A percentile compares a stretch with the other conserved stretches of the same genome.
These are phyloP conservation scores for Chromobotia macracanthus DNA, from an alignment of 2,797 vertebrate genomes.

Conservation along the genomic window DNA sequence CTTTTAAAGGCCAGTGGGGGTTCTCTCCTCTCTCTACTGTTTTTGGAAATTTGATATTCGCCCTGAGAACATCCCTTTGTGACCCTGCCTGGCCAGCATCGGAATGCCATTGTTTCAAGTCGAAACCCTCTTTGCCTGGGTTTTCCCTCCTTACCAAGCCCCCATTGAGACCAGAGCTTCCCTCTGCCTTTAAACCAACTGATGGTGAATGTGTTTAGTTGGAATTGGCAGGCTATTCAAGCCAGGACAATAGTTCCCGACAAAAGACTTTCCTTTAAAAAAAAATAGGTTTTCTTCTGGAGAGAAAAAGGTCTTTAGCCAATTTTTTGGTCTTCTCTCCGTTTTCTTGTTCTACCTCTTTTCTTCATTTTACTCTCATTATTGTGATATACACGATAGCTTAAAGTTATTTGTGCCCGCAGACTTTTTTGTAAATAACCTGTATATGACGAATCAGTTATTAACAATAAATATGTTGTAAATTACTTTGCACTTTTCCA, in stretches of 20 bases:
- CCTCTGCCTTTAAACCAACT: conserved; percentile 62
- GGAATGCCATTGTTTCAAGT: conserved; percentile 64
- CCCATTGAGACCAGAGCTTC: conserved; percentile 60
- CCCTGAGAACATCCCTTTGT: conserved; percentile 59
- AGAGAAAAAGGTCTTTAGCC: conserved; percentile 54
- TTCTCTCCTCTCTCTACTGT: conserved; percentile 58
- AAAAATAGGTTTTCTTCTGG: conserved; percentile 58
- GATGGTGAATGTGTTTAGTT: conserved; percentile 62
- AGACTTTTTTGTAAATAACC: conserved; percentile 61
- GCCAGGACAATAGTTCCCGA: conserved; percentile 57
- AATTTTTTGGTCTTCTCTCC: conserved; percentile 57
- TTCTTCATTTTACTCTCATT: conserved; percentile 45
- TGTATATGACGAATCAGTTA: conserved; percentile 58
- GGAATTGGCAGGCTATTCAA: conserved; percentile 62
- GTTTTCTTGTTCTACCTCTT: conserved; percentile 61
- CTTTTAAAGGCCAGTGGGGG: conserved; percentile 61
- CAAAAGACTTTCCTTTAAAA: conserved; percentile 63
- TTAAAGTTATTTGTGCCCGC: conserved; percentile 54
- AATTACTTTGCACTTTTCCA: conserved; percentile 50
- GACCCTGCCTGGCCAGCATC: conserved; percentile 56
- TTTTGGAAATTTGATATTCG: conserved; percentile 62
- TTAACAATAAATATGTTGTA: conserved; percentile 61
- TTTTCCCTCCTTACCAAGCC: conserved; percentile 59
- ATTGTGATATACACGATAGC: conserved; percentile 56
- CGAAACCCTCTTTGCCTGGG: conserved; percentile 61